Conservation (phyloP, 2,113 vertebrate genomes). For the Rhabdornis inornatus region DNA sequence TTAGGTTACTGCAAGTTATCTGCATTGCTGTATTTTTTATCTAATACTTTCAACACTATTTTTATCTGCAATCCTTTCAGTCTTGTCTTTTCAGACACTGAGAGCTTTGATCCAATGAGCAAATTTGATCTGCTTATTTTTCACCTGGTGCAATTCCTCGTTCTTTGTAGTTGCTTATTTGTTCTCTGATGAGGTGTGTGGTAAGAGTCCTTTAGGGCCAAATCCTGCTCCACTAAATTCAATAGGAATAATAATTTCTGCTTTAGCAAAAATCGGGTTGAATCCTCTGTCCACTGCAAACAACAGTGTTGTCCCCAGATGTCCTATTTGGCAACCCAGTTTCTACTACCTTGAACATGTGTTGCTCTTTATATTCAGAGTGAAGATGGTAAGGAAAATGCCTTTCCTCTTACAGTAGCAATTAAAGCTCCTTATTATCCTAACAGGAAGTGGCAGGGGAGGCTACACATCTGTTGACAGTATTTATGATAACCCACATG, state of each 20-base stretch:
- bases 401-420: slow-evolving; percentile 7
- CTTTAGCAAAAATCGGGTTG: background rate
- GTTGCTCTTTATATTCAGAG: background rate
- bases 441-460: background rate
- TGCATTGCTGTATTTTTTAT: background rate
- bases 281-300: background rate
- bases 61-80: background rate
- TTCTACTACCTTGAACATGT: background rate
- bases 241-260: background rate
- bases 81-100: background rate
- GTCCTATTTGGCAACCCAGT: background rate
- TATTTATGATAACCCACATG: slow-evolving; percentile 1
- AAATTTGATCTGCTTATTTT: background rate
- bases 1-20: background rate
- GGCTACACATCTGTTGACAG: background rate
- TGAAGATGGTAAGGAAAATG: background rate
- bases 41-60: background rate
- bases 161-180: background rate
- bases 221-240: background rate
- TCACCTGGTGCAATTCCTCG: background rate
- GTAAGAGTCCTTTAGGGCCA: background rate
- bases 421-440: background rate
- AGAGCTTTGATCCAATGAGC: background rate
- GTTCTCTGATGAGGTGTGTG: background rate
- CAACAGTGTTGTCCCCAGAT: background rate